Percentiles rank a stretch among this genome's conserved stretches.
phyloP scores from a whole-genome alignment of 2,113 vertebrate species.

The Leptosomus discolor region DNA sequence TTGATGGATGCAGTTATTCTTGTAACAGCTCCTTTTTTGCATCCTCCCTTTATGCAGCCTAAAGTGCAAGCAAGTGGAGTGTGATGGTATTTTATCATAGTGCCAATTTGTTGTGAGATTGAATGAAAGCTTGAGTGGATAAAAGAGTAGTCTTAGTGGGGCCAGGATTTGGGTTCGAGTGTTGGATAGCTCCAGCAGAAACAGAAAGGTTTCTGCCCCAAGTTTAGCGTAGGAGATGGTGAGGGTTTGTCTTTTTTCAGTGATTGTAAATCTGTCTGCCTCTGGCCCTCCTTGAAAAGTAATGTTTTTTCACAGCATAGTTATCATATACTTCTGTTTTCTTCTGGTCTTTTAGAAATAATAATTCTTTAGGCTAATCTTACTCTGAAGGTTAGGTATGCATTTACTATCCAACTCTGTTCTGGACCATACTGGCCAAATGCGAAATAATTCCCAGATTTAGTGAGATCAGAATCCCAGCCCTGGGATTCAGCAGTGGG shows the following conservation, averaged over 20 bases:
- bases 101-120: background rate
- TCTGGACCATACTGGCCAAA: background rate
- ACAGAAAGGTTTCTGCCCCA: background rate
- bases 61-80: background rate
- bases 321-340: background rate
- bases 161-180: accelerated
- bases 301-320: background rate
- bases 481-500: background rate
- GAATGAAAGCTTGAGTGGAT: background rate
- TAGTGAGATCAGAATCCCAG: background rate
- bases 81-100: background rate
- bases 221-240: background rate
- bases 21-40: background rate
- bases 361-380: background rate
- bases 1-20: background rate
- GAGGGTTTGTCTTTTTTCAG: background rate
- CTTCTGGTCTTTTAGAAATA: background rate
- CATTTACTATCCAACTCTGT: background rate
- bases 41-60: background rate
- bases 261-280: background rate
- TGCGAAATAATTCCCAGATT: slow-evolving; percentile 22
- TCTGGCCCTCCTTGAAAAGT: background rate
- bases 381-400: background rate
- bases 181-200: background rate
- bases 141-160: background rate